Conservation (phyloP, 2,888 invertebrate species). For the Polydesmus complanatus region DNA sequence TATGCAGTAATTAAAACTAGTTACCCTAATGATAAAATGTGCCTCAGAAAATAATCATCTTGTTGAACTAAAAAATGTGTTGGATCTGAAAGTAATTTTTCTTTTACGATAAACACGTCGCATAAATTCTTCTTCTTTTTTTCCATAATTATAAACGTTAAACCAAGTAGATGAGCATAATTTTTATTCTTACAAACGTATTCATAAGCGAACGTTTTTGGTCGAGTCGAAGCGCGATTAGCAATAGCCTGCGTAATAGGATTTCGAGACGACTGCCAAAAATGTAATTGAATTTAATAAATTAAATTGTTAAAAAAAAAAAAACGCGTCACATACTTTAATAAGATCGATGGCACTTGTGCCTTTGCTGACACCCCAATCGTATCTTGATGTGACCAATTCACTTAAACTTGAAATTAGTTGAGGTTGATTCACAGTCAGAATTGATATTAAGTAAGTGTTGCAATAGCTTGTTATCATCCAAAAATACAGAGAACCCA, state of each 20-base stretch:
- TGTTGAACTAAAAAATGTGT: neutral
- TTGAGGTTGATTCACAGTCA: neutral
- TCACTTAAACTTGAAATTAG: neutral
- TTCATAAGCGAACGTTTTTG: neutral
- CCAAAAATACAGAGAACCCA: neutral
- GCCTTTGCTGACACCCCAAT: neutral
- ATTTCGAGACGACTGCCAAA: neutral
- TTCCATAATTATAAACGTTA: neutral
- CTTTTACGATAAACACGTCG: neutral
- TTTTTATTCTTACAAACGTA: neutral
- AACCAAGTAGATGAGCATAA: neutral
- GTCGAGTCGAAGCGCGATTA: neutral
- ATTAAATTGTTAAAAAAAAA: neutral
- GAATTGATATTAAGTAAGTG: neutral
- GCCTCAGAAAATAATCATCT: neutral
- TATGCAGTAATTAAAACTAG: neutral
- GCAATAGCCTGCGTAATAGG: neutral
- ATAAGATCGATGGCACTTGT: neutral
- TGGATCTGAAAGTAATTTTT: neutral
- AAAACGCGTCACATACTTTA: neutral
- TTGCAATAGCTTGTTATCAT: neutral
- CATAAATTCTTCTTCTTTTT: neutral
- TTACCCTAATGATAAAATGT: neutral
- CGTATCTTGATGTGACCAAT: neutral
- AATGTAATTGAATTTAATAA: neutral